phyloP scores from a whole-genome alignment of 2,888 invertebrate genomes.

The Cephus runcator region DNA sequence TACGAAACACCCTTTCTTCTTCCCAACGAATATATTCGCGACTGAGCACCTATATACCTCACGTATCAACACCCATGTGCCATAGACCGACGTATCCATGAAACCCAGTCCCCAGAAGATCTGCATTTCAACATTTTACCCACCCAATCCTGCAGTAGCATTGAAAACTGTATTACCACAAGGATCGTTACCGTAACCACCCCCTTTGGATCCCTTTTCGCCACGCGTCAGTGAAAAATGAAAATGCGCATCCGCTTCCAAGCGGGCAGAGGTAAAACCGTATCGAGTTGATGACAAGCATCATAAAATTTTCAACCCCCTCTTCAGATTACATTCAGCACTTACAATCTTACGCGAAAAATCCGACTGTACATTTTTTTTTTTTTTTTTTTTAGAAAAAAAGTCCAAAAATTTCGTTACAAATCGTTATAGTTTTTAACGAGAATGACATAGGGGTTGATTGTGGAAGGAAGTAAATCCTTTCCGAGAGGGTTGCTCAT shows the following conservation, averaged over 20 bases:
- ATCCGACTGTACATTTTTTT: not conserved
- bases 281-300: not conserved
- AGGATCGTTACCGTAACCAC: not conserved
- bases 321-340: not conserved
- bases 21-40: not conserved
- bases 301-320: not conserved
- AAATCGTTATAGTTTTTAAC: not conserved
- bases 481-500: not conserved
- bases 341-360: too few species aligned
- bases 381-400: not conserved
- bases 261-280: not conserved
- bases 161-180: not conserved
- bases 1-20: constrained; percentile 17
- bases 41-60: not conserved
- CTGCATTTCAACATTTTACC: not conserved
- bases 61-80: not conserved
- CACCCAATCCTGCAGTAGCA: not conserved
- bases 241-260: not conserved
- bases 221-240: not conserved
- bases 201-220: not conserved
- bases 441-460: not conserved
- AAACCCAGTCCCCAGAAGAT: not conserved
- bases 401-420: not conserved
- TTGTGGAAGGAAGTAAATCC: not conserved
- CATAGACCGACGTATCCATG: not conserved